These are phyloP conservation scores for Xylota segnis DNA, from an alignment of 2,888 invertebrate genomes.

Conservation along the genomic window DNA sequence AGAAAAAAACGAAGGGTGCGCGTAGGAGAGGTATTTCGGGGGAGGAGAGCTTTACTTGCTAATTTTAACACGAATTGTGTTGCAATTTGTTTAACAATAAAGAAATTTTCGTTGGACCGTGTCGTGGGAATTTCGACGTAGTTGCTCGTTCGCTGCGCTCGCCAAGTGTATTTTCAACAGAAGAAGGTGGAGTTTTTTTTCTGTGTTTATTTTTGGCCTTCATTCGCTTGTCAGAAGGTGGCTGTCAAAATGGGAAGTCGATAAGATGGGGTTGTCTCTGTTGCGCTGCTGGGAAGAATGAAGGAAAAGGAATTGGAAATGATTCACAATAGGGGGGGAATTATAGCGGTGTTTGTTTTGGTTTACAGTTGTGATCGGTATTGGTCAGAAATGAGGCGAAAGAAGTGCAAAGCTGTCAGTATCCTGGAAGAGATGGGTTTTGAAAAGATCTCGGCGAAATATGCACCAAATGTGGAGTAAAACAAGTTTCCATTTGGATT, in stretches of 20 bases:
- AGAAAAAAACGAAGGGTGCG: neutral
- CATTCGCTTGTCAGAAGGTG: slow-evolving; percentile 49
- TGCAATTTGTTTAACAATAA: slow-evolving; percentile 45
- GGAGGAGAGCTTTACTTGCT: slow-evolving; percentile 7
- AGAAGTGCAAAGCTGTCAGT: no score
- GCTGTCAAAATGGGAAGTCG: slow-evolving; percentile 25
- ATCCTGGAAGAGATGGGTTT: no score
- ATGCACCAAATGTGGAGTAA: no score
- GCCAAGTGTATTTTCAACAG: slow-evolving; percentile 50
- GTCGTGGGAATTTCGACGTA: slow-evolving; percentile 18
- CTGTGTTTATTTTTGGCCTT: slow-evolving; percentile 68
- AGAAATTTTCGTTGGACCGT: slow-evolving; percentile 8
- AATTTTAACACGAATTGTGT: slow-evolving; percentile 37
- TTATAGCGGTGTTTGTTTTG: slow-evolving; percentile 11
- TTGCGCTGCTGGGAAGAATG: neutral
- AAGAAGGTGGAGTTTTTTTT: slow-evolving; percentile 72
- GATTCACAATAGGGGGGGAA: slow-evolving; percentile 12
- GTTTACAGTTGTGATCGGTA: neutral
- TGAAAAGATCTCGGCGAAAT: no score
- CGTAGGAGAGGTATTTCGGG: slow-evolving; percentile 5
- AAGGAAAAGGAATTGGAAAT: neutral
- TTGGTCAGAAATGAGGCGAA: no score
- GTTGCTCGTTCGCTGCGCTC: slow-evolving; percentile 13
- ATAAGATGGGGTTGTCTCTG: slow-evolving; percentile 12
- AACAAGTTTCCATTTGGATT: no score